Percentiles rank a stretch among this genome's conserved stretches.
Conservation (phyloP, 2,888 invertebrate genomes). For the Eupithecia inturbata region DNA sequence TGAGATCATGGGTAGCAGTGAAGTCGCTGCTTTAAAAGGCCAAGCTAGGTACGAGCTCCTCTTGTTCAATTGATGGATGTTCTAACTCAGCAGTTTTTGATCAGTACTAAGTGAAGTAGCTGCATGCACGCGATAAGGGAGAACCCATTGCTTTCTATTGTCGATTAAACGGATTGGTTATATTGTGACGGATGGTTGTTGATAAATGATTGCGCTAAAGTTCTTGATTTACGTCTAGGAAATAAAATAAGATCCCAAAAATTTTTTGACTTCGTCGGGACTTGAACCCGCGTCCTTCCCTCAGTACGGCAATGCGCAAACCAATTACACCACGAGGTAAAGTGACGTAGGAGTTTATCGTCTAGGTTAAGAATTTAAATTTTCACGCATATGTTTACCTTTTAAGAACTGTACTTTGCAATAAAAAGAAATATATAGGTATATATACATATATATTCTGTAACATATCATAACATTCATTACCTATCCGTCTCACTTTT, state of each 20-base stretch:
- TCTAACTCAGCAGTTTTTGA: constrained; percentile 80
- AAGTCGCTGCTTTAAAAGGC: constrained; percentile 44
- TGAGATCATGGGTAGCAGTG: constrained; percentile 52
- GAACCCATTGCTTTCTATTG: constrained; percentile 51
- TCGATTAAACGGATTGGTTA: constrained; percentile 34
- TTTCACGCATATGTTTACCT: not conserved
- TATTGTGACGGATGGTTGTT: constrained; percentile 17
- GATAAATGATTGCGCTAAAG: constrained; percentile 16
- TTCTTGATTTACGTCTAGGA: too few species aligned
- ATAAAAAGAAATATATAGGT: too few species aligned
- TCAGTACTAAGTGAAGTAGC: constrained; percentile 73
- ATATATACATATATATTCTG: too few species aligned
- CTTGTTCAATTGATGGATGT: constrained; percentile 76
- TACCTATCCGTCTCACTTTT: not conserved
- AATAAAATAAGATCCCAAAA: too few species aligned
- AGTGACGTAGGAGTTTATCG: too few species aligned
- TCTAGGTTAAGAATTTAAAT: not conserved
- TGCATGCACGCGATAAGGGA: constrained; percentile 60
- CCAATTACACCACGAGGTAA: too few species aligned
- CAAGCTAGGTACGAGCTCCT: constrained; percentile 56
- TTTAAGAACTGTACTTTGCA: too few species aligned
- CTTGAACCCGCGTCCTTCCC: too few species aligned
- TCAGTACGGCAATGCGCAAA: too few species aligned
- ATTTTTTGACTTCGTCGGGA: too few species aligned
- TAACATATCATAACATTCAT: too few species aligned